phyloP scores from a whole-genome alignment of 2,888 invertebrate genomes.

The Metopia argyrocephala region DNA sequence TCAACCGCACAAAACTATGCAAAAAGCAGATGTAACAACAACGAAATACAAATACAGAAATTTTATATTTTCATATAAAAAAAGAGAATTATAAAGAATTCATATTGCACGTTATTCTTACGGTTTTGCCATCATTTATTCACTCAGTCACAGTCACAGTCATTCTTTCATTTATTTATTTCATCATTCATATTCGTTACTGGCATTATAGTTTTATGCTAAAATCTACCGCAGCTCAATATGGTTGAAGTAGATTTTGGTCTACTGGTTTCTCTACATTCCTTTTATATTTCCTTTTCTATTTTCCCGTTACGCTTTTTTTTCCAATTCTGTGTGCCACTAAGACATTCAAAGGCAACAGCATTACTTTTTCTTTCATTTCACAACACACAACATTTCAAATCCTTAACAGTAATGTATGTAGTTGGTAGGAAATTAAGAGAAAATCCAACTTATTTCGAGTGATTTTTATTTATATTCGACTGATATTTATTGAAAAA shows the following conservation, averaged over 20 bases:
- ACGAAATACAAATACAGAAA: too few relatives aligned
- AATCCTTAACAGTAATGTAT: too few relatives aligned
- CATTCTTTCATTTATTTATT: constrained; percentile 5
- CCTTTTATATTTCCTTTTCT: not conserved
- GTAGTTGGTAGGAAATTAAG: not conserved
- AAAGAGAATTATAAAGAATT: not conserved
- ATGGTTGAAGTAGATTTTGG: not conserved
- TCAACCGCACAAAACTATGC: not conserved
- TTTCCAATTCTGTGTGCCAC: too few relatives aligned
- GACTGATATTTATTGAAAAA: not conserved
- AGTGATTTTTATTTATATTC: too few relatives aligned
- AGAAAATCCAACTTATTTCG: not conserved
- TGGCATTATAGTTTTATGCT: constrained; percentile 3
- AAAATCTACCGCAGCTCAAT: constrained; percentile 24
- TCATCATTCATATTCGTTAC: not conserved
- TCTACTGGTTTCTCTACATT: too few relatives aligned
- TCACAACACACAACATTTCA: too few relatives aligned
- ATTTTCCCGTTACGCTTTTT: too few relatives aligned
- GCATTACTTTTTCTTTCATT: too few relatives aligned
- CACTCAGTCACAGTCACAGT: not conserved
- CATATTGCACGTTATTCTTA: not conserved
- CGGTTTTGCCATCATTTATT: not conserved
- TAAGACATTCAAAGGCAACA: too few relatives aligned
- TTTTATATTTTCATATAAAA: constrained; percentile 4
- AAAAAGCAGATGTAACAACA: too few relatives aligned